Base-by-base conservation (phyloP, 2,797 vertebrate species). In the Spondyliosoma cantharus region DNA sequence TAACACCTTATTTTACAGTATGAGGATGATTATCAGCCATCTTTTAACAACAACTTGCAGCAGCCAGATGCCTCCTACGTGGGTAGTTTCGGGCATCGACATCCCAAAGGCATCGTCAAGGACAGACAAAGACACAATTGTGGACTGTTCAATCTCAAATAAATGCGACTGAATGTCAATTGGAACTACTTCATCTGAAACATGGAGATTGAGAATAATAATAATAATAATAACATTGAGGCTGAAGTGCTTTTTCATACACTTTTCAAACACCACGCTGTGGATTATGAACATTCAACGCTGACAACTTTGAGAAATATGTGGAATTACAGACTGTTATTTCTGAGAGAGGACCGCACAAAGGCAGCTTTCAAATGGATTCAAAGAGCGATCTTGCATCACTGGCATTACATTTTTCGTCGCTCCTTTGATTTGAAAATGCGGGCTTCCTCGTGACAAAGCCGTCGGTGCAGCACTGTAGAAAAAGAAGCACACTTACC, bases 21-120 rank as follows among this genome's bases (percentile, higher is more conserved):
- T 37, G 12, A 53, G 13, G 48, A 3, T 58, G 37, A 62, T 72
- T 59, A 45, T 52, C 15, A 3, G 20, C 27, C 6, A n/a, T 68
- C 13, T 78, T 69, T 74, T 19, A 58, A 61, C 46, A 65, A 52
- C 0, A 73, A 43, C 16, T 75, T 22, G 50, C n/a, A 29, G 63
- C 43, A 82, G 19, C 49, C 50, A 37, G 45, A 58, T 13, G 2
- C 53, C 57, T 58, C n/a, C 15, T 27, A 25, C 37, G 29, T 69
- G 29, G 32, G 29, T 49, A 54, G 15, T 58, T 82, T 50, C 67
- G 43, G 54, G 11, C 19, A 5, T 13, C 19, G 1, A 1, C 24
- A 19, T 63, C 29, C 25, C 15, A 67, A 52, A 76, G 62, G 43
- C 19, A 46, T 60, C 49, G 77, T 86, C 71, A 80, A 83, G 82